Conservation (phyloP, 2,888 invertebrate genomes). For the Zaprionus lineosus region DNA sequence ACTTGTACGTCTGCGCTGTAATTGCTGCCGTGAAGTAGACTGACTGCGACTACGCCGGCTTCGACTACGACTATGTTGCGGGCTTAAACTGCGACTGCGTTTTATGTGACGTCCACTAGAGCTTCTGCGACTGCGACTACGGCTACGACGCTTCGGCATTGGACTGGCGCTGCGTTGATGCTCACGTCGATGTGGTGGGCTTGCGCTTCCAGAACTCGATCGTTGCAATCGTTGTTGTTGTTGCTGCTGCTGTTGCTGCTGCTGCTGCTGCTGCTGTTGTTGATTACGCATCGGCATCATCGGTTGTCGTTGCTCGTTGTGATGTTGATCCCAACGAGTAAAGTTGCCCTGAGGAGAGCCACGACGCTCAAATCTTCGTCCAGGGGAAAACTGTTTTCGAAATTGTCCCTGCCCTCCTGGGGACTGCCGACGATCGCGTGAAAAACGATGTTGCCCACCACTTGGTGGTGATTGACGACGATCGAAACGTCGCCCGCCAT, state of each 20-base stretch:
- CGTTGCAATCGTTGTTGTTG: conserved; percentile 30
- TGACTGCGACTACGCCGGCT: conserved; percentile 48
- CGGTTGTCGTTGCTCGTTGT: conserved; percentile 33
- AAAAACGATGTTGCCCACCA: conserved; percentile 47
- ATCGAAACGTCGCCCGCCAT: conserved; percentile 66
- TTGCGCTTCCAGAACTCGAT: conserved; percentile 44
- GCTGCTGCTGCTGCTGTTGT: conserved; percentile 22
- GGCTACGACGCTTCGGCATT: conserved; percentile 32
- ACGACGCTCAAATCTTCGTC: conserved; percentile 75
- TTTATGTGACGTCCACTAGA: conserved; percentile 34
- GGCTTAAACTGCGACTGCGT: conserved; percentile 60
- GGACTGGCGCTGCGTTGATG: conserved; percentile 62
- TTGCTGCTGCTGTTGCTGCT: conserved; percentile 35
- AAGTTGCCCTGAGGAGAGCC: conserved; percentile 70
- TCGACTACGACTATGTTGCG: conserved; percentile 20
- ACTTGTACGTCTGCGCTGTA: conserved; percentile 29
- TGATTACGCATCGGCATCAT: conserved; percentile 30
- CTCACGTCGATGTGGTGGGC: conserved; percentile 53
- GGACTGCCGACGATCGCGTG: conserved; percentile 68
- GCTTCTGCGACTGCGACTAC: conserved; percentile 29
- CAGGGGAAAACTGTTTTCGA: conserved; percentile 74
- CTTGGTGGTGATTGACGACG: conserved; percentile 64
- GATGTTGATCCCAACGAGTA: conserved; percentile 75
- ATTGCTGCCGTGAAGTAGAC: conserved; percentile 20
- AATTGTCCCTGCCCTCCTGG: conserved; percentile 64